Evolutionary conservation across 2,797 vertebrate genomes (phyloP).

Genomic region (Alfaro cultratus): DNA sequence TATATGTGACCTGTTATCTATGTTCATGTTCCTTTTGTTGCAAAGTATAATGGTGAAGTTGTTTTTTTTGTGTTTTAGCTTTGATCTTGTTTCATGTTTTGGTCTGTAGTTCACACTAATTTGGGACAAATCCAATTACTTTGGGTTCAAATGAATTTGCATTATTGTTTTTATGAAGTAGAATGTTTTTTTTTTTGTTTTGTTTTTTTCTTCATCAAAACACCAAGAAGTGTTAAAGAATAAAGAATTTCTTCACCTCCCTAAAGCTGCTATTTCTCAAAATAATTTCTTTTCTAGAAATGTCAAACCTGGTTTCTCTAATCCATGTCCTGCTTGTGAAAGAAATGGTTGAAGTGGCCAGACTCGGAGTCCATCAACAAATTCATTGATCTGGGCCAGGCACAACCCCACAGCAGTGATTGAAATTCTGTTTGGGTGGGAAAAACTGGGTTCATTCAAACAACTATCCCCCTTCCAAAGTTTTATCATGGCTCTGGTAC

Average conservation of each 20-base stretch:
- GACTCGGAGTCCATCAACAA: conserved; percentile 28
- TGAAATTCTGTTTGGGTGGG: conserved; percentile 52
- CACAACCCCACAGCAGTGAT: conserved; percentile 27
- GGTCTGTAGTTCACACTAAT: neutral
- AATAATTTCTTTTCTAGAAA: conserved; percentile 12
- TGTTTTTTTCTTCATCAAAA: neutral
- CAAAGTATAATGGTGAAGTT: neutral
- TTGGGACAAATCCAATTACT: neutral
- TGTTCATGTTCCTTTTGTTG: neutral
- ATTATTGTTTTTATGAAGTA: neutral
- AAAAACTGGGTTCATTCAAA: conserved; percentile 29
- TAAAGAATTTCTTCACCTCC: conserved; percentile 10
- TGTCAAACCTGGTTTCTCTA: conserved; percentile 16
- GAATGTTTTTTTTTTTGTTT: neutral
- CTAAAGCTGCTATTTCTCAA: conserved; percentile 7
- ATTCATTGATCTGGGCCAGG: conserved; percentile 40
- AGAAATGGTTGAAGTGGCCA: conserved; percentile 33
- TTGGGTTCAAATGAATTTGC: neutral
- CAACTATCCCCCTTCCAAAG: conserved; percentile 28
- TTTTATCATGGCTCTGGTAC: conserved; percentile 28
- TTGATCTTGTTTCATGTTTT: neutral
- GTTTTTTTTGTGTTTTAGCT: neutral
- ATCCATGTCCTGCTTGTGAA: conserved; percentile 4
- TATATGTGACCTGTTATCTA: neutral
- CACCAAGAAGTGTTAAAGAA: neutral